Evolutionary conservation across 2,113 vertebrate species (phyloP).

Genomic region (Benitochromis conjunctus): DNA sequence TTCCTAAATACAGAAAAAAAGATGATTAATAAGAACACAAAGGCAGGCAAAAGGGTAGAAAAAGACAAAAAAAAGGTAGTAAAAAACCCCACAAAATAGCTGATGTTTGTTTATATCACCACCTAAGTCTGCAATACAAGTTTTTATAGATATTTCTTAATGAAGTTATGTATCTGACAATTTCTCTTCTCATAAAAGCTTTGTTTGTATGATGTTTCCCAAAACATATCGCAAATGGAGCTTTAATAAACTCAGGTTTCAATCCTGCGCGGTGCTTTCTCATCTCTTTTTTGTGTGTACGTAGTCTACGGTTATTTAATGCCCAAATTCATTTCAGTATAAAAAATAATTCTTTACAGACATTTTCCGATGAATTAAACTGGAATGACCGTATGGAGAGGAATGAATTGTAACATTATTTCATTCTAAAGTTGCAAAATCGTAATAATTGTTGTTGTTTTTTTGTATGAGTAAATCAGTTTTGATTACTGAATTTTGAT

Average conservation of each 20-base stretch:
- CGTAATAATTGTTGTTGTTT: too few species aligned
- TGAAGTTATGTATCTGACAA: background rate
- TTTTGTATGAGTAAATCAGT: too few species aligned
- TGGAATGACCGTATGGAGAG: too few species aligned
- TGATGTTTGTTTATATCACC: background rate
- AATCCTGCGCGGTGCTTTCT: background rate
- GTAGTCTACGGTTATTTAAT: background rate
- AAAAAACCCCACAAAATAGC: background rate
- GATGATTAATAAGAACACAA: background rate
- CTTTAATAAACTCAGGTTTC: background rate
- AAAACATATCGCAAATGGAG: background rate
- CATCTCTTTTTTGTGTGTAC: background rate
- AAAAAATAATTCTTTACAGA: background rate
- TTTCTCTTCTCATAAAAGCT: conserved; percentile 1
- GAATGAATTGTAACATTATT: too few species aligned
- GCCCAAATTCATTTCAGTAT: too few species aligned
- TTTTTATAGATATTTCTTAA: background rate
- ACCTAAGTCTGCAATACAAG: background rate
- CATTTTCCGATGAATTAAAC: too few species aligned
- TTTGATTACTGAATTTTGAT: too few species aligned
- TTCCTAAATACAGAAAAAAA: conserved; percentile 70
- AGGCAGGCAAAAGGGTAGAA: background rate
- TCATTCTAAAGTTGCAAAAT: too few species aligned
- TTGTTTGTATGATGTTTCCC: background rate
- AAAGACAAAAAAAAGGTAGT: background rate